Evolutionary conservation across 2,888 invertebrate species (phyloP).

Genomic region (Agrilus biguttatus): DNA sequence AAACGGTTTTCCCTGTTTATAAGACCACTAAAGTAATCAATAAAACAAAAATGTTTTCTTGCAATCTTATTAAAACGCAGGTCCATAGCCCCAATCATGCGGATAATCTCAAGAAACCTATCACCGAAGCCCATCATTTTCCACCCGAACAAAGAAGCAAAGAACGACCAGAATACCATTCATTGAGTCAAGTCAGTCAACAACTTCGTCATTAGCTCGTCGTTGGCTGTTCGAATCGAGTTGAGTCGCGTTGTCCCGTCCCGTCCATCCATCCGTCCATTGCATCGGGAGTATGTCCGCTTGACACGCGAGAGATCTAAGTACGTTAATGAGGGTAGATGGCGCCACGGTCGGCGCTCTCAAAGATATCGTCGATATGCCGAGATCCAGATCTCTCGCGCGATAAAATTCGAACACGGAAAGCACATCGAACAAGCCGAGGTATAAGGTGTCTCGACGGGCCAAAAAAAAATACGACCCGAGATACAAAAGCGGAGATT

Average conservation of each 20-base stretch:
- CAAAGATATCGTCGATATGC: constrained; percentile 30
- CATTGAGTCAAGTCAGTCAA: too few species aligned
- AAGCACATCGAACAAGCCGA: constrained; percentile 26
- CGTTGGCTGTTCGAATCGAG: too few species aligned
- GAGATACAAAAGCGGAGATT: constrained; percentile 27
- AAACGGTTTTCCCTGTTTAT: too few species aligned
- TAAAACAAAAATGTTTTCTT: too few species aligned
- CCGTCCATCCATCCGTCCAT: constrained; percentile 7
- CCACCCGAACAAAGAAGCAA: too few species aligned
- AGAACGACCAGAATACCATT: too few species aligned
- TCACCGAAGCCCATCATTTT: too few species aligned
- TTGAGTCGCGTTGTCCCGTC: constrained; percentile 2
- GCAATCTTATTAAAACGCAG: too few species aligned
- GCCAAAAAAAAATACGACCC: constrained; percentile 8
- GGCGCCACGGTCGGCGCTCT: constrained; percentile 29
- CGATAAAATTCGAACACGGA: constrained; percentile 27
- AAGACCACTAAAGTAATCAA: too few species aligned
- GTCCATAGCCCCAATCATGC: too few species aligned
- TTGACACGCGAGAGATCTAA: constrained; percentile 12
- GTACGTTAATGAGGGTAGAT: constrained; percentile 25
- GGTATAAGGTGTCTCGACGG: constrained; percentile 15
- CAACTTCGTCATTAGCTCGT: too few species aligned
- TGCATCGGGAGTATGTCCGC: constrained; percentile 5
- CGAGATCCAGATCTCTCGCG: constrained; percentile 31
- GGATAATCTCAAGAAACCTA: too few species aligned